Evolutionary conservation across 35 echinoderm and acorn worm species (phyloP), one percentile per base, ranked within the genome.

Genomic region (Heliocidaris erythrogramma): DNA sequence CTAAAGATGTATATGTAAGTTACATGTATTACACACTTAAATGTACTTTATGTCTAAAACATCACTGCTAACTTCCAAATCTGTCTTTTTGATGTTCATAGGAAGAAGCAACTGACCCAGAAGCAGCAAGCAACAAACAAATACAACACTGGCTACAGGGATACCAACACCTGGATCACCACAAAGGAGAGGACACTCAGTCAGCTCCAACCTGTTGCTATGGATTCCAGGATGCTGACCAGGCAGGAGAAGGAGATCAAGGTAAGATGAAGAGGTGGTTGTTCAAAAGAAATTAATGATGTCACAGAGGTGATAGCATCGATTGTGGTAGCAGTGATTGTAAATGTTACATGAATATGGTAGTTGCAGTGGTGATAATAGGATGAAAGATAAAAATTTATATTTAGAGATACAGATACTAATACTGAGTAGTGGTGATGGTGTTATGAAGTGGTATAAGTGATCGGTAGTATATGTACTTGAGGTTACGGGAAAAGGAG

Each of bases 211-310:
- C 98, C 98, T 0, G 49, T 99, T 13, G 97, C 98, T 4, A 96
- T 95, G 94, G 94, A 96, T 90, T 60, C 95, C 32, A 95, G 93
- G n/a, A 97, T 94, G 27, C 95, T 99, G 4, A 92, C 95, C 93
- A 95, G 95, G 91, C 98, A 99, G 86, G 97, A 97, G 59, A 94
- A 97, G 89, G 96, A 97, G 85, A 95, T 97, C 85, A 96, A 97
- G 98, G 98, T 99, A 94, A 86, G 88, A 78, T 78, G 18, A n/a
- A 78, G 49, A 52, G 49, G 8, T 52, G 49, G 7, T 52, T 52
- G n/a, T 52, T 52, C 49, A 52, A 5, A 52, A 52, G 35, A 42
- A 42, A 42, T 42, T 42, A 42, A 42, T 42, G 35, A 42, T 42
- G 35, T 42, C 35, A 42, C 35, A 42, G 35, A 42, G 35, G 35